These are phyloP conservation scores for Halocynthia aurantium DNA, from an alignment of 23 tunicate genomes.

Conservation along the genomic window DNA sequence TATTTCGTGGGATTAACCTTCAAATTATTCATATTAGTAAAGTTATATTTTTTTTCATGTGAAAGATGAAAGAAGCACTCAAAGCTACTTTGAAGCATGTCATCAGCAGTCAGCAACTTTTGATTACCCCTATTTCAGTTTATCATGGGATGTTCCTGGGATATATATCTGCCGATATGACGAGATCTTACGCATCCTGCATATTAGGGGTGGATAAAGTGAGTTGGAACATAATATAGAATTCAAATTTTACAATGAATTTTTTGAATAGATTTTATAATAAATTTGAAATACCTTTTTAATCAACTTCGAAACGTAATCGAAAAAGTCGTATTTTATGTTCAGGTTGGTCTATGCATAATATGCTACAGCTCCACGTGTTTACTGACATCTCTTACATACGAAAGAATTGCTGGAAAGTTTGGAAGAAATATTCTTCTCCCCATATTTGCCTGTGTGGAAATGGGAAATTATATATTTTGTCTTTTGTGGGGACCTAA, in stretches of 20 bases:
- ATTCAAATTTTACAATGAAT: no score
- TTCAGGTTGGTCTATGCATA: conserved; percentile 45
- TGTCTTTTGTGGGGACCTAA: conserved; percentile 55
- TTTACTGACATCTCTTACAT: conserved; percentile 17
- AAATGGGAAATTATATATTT: conserved; percentile 34
- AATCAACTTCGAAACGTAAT: no score
- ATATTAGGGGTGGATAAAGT: conserved; percentile 59
- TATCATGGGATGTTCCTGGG: conserved; percentile 38
- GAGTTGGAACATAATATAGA: neutral
- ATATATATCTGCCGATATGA: conserved; percentile 30
- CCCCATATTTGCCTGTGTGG: conserved; percentile 19
- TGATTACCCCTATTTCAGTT: conserved; percentile 27
- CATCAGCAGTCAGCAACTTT: conserved; percentile 26
- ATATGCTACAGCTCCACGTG: conserved; percentile 20
- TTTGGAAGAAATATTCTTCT: conserved; percentile 25
- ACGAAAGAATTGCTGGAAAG: conserved; percentile 19
- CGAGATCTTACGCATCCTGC: conserved; percentile 52
- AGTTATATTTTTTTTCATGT: no score
- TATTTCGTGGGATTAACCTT: no score
- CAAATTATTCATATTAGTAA: no score
- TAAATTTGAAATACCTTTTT: no score
- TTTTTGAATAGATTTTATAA: no score
- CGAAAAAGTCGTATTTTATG: no score
- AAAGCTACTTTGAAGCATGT: conserved; percentile 28
- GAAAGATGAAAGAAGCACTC: no score